phyloP scores from a whole-genome alignment of 2,888 invertebrate genomes.

The Matsumyia berberina region DNA sequence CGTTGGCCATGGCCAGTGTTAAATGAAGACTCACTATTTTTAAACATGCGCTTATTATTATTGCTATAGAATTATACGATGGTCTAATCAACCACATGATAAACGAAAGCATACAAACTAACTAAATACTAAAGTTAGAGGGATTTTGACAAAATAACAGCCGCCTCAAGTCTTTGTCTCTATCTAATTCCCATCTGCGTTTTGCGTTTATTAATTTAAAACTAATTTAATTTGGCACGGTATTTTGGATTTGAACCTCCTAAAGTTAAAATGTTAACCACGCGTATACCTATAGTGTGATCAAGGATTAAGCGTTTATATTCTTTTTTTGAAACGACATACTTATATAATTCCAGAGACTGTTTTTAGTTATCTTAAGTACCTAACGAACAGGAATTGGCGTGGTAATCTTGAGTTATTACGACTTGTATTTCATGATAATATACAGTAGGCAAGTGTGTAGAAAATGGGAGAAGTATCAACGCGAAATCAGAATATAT shows the following conservation, averaged over 20 bases:
- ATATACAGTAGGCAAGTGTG: too few species aligned
- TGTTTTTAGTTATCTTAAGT: too few species aligned
- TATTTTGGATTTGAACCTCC: background rate
- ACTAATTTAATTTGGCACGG: slow-evolving; percentile 20
- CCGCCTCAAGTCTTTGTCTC: background rate
- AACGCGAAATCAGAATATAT: background rate
- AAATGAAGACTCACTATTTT: slow-evolving; percentile 36
- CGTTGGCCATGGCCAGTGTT: slow-evolving; percentile 38
- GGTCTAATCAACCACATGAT: slow-evolving; percentile 48
- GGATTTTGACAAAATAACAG: slow-evolving; percentile 21
- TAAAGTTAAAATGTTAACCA: slow-evolving; percentile 14
- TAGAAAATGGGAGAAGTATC: too few species aligned
- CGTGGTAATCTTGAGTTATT: too few species aligned
- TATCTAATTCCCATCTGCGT: background rate
- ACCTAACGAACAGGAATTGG: too few species aligned
- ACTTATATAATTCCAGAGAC: too few species aligned
- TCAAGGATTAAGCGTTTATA: slow-evolving; percentile 17
- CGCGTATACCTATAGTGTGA: background rate
- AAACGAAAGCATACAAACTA: slow-evolving; percentile 6
- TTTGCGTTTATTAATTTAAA: slow-evolving; percentile 23
- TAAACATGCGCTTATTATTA: slow-evolving; percentile 52
- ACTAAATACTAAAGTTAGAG: slow-evolving; percentile 6
- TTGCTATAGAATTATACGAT: slow-evolving; percentile 51
- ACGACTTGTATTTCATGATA: too few species aligned
- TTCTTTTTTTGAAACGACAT: background rate